These are phyloP conservation scores for Aleiodes testaceus DNA, from an alignment of 2,888 invertebrate genomes.

Conservation along the genomic window DNA sequence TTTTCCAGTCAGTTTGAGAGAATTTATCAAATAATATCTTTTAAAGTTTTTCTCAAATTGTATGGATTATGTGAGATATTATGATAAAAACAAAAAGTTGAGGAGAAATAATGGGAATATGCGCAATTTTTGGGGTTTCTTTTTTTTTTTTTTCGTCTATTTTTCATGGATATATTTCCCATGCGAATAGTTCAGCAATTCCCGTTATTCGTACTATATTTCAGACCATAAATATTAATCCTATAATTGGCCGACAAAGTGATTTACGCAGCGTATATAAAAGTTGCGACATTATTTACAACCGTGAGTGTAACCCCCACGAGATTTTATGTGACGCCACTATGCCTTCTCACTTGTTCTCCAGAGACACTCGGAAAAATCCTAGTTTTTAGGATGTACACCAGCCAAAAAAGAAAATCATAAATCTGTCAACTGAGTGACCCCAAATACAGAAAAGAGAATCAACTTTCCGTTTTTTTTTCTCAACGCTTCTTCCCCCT, in stretches of 20 bases:
- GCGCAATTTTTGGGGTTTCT: slow-evolving; percentile 1
- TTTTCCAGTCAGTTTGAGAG: slow-evolving; percentile 10
- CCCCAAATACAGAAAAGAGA: slow-evolving; percentile 19
- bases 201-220: slow-evolving; percentile 36
- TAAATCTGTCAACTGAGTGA: slow-evolving; percentile 30
- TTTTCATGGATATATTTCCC: slow-evolving; percentile 4
- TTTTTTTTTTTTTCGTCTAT: neutral
- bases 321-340: slow-evolving; percentile 32
- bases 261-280: slow-evolving; percentile 64
- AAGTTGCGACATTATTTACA: slow-evolving; percentile 56
- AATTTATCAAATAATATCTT: slow-evolving; percentile 10
- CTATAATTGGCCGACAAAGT: slow-evolving; percentile 66
- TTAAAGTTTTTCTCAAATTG: neutral
- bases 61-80: too few species aligned
- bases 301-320: slow-evolving; percentile 37
- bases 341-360: slow-evolving; percentile 9
- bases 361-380: slow-evolving; percentile 28
- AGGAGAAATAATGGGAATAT: neutral
- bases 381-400: slow-evolving; percentile 24
- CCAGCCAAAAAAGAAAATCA: slow-evolving; percentile 24
- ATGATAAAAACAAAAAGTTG: neutral
- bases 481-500: neutral
- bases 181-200: slow-evolving; percentile 21
- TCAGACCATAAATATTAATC: slow-evolving; percentile 65
- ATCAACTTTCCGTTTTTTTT: neutral